A percentile compares a stretch with the other conserved stretches of the same genome.
phyloP scores from a whole-genome alignment of 2,113 vertebrate genomes.

The cat (Felis catus) region F.catus_Fca126_mat1.0 CM031412.1:25899001-25899500 shows the following conservation, averaged over 20 bases:
- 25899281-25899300: not conserved
- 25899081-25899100: not conserved
- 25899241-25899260: not conserved
- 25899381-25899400: not conserved
- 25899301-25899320: not conserved
- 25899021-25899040: constrained; percentile 42
- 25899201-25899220: not conserved
- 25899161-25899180: not conserved
- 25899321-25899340: not conserved
- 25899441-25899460: not conserved
- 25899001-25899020: constrained; percentile 40
- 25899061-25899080: not conserved
- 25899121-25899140: not conserved
- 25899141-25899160: not conserved
- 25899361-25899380: not conserved
- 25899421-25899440: not conserved
- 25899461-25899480: not conserved
- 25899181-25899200: not conserved
- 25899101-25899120: not conserved
- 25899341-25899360: not conserved
- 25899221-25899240: not conserved
- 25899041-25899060: constrained; percentile 41
- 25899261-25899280: not conserved
- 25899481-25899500: not conserved
- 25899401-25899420: not conserved